Conservation (phyloP, 2,113 vertebrate species). For the Chascanopsetta lugubris region DNA sequence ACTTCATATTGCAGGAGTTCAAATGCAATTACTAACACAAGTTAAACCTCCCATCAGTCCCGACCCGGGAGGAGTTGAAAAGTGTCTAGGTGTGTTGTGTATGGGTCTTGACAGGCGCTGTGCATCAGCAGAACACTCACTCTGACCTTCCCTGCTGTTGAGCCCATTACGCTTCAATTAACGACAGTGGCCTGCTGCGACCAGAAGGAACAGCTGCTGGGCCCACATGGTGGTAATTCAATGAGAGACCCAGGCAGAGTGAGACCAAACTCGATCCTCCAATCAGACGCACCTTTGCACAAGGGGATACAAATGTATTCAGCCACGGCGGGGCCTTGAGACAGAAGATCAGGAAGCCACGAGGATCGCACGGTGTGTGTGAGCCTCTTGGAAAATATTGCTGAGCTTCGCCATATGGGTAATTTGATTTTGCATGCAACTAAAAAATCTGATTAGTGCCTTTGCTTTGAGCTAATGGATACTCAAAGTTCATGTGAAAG, state of each 20-base stretch:
- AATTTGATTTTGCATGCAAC: constrained; percentile 64
- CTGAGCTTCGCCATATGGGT: constrained; percentile 70
- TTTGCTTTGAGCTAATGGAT: constrained; percentile 54
- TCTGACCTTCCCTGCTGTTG: constrained; percentile 90
- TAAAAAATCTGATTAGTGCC: constrained; percentile 66
- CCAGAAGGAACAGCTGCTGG: constrained; percentile 89
- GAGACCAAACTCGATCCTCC: constrained; percentile 78
- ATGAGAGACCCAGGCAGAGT: constrained; percentile 80
- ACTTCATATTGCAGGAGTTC: not conserved
- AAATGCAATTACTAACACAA: not conserved
- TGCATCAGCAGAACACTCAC: constrained; percentile 80
- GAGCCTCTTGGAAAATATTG: constrained; percentile 49
- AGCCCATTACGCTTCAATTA: constrained; percentile 93
- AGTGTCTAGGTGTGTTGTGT: constrained; percentile 45
- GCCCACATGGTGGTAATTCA: constrained; percentile 91
- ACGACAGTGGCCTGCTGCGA: constrained; percentile 82
- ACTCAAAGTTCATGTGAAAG: constrained; percentile 36
- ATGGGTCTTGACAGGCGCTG: constrained; percentile 73
- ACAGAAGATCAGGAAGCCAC: constrained; percentile 32
- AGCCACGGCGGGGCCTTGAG: constrained; percentile 59
- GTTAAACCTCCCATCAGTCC: not conserved
- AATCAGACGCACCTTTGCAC: constrained; percentile 73
- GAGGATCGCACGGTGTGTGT: constrained; percentile 61
- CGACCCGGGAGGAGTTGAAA: constrained; percentile 20
- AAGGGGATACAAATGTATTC: constrained; percentile 80